phyloP scores from a whole-genome alignment of 2,888 invertebrate species.

The Himalopsyche anomala region DNA sequence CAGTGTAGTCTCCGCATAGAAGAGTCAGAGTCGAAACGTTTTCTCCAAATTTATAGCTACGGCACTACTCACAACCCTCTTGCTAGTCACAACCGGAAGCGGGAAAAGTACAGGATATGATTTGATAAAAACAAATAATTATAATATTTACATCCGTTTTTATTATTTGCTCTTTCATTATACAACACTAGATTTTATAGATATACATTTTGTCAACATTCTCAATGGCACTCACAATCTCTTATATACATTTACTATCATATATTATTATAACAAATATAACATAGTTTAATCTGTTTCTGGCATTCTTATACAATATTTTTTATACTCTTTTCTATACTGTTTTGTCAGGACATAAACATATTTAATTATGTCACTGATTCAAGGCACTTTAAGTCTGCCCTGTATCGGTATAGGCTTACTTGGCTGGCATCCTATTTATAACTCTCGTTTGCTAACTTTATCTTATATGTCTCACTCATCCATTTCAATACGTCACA shows the following conservation, averaged over 20 bases:
- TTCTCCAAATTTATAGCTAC: no score
- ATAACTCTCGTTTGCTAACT: not conserved
- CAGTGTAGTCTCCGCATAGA: no score
- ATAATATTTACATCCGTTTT: slow-evolving; percentile 47
- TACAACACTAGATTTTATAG: slow-evolving; percentile 46
- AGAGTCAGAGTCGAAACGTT: no score
- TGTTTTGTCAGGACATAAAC: slow-evolving; percentile 27
- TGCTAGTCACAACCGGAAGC: no score
- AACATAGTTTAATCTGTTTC: slow-evolving; percentile 52
- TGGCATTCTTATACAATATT: slow-evolving; percentile 46
- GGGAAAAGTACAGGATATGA: no score
- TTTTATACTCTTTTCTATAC: slow-evolving; percentile 36
- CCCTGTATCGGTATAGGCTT: slow-evolving; percentile 58
- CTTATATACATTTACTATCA: slow-evolving; percentile 41
- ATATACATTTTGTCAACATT: slow-evolving; percentile 45
- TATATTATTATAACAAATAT: slow-evolving; percentile 54
- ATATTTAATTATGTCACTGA: slow-evolving; percentile 45
- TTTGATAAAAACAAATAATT: slow-evolving; percentile 13
- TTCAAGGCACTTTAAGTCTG: slow-evolving; percentile 58
- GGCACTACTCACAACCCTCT: no score
- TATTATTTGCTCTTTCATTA: slow-evolving; percentile 41
- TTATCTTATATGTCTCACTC: slow-evolving; percentile 25
- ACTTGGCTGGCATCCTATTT: slow-evolving; percentile 45
- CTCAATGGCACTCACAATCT: slow-evolving; percentile 53
- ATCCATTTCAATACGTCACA: slow-evolving; percentile 34